These are phyloP conservation scores for Dinomys branickii DNA, from an alignment of 2,113 vertebrate genomes.

Conservation along the genomic window DNA sequence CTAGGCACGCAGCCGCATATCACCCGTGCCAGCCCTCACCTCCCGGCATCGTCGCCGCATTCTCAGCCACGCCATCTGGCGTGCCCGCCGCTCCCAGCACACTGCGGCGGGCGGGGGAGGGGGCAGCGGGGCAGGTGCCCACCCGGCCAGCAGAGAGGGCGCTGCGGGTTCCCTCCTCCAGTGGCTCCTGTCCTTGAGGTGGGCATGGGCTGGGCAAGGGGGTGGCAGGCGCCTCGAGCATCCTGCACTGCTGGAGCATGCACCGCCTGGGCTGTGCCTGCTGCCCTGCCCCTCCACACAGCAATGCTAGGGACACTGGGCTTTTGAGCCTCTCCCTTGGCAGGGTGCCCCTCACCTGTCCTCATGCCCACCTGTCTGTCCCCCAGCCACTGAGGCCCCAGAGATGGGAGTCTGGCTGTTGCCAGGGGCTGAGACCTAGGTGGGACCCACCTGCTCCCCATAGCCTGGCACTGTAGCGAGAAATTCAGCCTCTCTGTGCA, in stretches of 20 bases:
- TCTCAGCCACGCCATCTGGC: constrained; percentile 81
- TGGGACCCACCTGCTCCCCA: neutral
- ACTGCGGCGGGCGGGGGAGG: constrained; percentile 77
- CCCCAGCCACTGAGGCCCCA: neutral
- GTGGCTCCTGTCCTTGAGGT: constrained; percentile 42
- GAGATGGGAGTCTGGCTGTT: neutral
- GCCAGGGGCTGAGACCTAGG: neutral
- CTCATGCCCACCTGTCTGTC: neutral
- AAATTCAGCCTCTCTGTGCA: neutral
- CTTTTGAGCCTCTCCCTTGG: neutral
- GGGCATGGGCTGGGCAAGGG: constrained; percentile 9
- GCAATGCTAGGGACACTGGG: constrained; percentile 2
- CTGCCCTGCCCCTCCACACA: neutral
- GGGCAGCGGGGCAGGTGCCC: constrained; percentile 80
- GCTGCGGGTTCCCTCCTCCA: constrained; percentile 62
- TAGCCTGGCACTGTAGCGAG: neutral
- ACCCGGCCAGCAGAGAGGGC: constrained; percentile 65
- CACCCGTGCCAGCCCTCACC: constrained; percentile 82
- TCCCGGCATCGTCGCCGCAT: constrained; percentile 81
- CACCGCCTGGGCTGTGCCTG: constrained; percentile 52
- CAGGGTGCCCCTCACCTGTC: neutral
- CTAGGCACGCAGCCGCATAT: constrained; percentile 78
- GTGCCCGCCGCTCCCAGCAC: constrained; percentile 79
- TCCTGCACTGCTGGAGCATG: neutral
- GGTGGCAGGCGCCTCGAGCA: constrained; percentile 55